Percentiles rank a stretch among this genome's conserved stretches.
Conservation (phyloP, 2,888 invertebrate species). For the Megamerina dolium region DNA sequence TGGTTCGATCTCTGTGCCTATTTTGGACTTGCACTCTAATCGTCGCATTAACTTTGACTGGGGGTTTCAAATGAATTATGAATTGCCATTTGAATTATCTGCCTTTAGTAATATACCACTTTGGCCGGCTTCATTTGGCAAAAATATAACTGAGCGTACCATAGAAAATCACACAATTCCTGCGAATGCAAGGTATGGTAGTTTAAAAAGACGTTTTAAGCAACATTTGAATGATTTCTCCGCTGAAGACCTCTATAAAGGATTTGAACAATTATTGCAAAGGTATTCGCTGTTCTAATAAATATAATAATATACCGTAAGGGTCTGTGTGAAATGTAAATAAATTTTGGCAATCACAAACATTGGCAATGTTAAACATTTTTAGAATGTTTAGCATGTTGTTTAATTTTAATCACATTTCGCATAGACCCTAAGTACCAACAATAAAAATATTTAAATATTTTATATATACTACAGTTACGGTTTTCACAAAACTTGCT, state of each 20-base stretch:
- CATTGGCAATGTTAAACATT: no score
- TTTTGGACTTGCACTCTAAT: slow-evolving; percentile 34
- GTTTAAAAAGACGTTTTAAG: neutral
- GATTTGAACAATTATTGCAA: slow-evolving; percentile 35
- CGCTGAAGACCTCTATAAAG: slow-evolving; percentile 43
- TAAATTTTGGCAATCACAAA: no score
- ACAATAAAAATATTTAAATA: no score
- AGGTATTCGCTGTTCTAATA: no score
- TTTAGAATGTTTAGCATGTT: no score
- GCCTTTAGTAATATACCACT: slow-evolving; percentile 39
- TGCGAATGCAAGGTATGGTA: neutral
- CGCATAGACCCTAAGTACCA: no score
- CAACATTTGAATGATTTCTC: slow-evolving; percentile 41
- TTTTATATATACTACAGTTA: slow-evolving; percentile 48
- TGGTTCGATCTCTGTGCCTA: slow-evolving; percentile 37
- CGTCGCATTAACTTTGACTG: slow-evolving; percentile 42
- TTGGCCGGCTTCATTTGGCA: slow-evolving; percentile 36
- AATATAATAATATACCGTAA: no score
- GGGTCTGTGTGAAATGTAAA: no score
- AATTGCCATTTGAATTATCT: slow-evolving; percentile 30
- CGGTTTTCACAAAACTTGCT: slow-evolving; percentile 62
- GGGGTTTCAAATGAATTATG: slow-evolving; percentile 44
- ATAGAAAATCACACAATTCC: neutral
- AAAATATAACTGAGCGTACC: neutral
- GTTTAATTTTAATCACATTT: no score